Evolutionary conservation across 2,797 vertebrate genomes (phyloP).

Genomic region (Pristis pectinata): DNA sequence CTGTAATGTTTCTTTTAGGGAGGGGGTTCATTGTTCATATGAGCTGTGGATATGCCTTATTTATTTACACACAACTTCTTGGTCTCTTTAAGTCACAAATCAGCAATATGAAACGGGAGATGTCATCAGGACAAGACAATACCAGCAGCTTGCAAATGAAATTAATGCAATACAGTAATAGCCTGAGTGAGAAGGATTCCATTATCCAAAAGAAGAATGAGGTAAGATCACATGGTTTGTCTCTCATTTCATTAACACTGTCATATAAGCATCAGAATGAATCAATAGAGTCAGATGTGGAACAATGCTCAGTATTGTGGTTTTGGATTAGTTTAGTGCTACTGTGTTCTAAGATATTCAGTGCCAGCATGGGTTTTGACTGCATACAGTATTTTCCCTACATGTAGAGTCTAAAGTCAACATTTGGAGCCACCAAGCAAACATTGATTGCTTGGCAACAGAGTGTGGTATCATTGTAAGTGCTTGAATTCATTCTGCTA

Average conservation of each 20-base stretch:
- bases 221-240: slow-evolving; percentile 46
- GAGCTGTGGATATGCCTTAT: background rate
- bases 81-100: slow-evolving; percentile 61
- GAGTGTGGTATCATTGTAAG: background rate
- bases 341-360: background rate
- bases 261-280: background rate
- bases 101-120: slow-evolving; percentile 67
- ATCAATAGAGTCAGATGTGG: background rate
- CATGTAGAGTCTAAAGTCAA: background rate
- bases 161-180: slow-evolving; percentile 69
- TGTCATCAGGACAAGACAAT: slow-evolving; percentile 58
- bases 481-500: background rate
- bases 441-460: background rate
- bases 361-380: background rate
- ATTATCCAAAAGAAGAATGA: slow-evolving; percentile 76
- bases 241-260: background rate
- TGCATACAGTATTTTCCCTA: background rate
- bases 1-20: background rate
- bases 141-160: slow-evolving; percentile 73
- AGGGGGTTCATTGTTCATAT: background rate
- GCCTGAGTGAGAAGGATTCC: slow-evolving; percentile 72
- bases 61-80: background rate
- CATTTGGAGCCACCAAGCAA: background rate
- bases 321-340: background rate
- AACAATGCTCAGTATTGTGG: background rate